phyloP scores from a whole-genome alignment of 1,140 invertebrate species.

The Lasioglossum baleicum region DNA sequence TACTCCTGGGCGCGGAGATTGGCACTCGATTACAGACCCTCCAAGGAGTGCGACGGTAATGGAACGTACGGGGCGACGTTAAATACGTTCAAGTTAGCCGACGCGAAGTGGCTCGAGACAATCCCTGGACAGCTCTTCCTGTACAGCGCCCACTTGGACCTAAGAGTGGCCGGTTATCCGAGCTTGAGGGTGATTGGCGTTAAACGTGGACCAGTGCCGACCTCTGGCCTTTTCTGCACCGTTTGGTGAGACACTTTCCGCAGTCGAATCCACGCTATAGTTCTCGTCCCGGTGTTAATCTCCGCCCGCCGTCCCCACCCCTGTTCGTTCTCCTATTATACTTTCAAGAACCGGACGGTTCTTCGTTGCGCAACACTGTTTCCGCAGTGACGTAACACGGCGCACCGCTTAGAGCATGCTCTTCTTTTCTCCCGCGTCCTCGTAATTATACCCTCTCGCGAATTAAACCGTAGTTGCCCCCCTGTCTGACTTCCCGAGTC shows the following conservation, averaged over 20 bases:
- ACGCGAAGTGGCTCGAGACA: slow-evolving; percentile 73
- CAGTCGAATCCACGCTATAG: background rate
- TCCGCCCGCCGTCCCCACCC: background rate
- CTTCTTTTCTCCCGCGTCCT: background rate
- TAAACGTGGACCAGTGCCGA: slow-evolving; percentile 70
- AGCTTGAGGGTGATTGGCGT: slow-evolving; percentile 77
- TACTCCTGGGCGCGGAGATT: slow-evolving; percentile 77
- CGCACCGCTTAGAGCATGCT: background rate
- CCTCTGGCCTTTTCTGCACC: slow-evolving; percentile 74
- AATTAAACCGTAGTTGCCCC: background rate
- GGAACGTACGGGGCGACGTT: slow-evolving; percentile 63
- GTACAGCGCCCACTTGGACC: slow-evolving; percentile 74
- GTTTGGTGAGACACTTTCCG: slow-evolving; percentile 69
- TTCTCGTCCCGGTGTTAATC: background rate
- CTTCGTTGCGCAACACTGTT: background rate
- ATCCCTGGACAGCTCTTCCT: slow-evolving; percentile 75
- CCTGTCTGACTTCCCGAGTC: no score
- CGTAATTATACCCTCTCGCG: background rate
- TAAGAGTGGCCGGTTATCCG: slow-evolving; percentile 72
- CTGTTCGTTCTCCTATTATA: background rate
- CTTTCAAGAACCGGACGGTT: background rate
- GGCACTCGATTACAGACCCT: slow-evolving; percentile 76
- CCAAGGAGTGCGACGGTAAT: slow-evolving; percentile 72
- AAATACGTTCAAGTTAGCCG: slow-evolving; percentile 62
- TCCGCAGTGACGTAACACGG: background rate